Evolutionary conservation across 2,797 vertebrate genomes (phyloP).

Genomic region (Threskiornis aethiopicus): DNA sequence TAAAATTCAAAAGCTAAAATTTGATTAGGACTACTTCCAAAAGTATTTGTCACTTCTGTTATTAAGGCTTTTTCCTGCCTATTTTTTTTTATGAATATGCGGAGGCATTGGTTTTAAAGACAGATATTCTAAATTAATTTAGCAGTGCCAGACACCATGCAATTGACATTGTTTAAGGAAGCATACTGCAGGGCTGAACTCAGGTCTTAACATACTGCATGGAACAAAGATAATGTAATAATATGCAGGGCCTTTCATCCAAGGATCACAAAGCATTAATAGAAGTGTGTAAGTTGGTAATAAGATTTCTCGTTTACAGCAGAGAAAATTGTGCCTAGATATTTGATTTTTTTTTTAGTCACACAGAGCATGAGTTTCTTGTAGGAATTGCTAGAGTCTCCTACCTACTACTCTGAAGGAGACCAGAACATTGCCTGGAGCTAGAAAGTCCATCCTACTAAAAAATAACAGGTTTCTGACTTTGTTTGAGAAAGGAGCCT

Average conservation of each 20-base stretch:
- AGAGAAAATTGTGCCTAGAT: neutral
- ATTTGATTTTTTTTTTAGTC: neutral
- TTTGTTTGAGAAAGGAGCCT: neutral
- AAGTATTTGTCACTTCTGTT: neutral
- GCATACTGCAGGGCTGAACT: neutral
- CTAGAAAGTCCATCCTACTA: neutral
- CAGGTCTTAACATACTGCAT: neutral
- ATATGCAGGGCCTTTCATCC: neutral
- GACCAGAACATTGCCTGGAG: neutral
- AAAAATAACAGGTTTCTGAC: neutral
- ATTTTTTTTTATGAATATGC: neutral
- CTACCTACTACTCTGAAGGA: neutral
- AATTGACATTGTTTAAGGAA: neutral
- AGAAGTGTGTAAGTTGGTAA: neutral
- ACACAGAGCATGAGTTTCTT: neutral
- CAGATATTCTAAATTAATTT: conserved; percentile 4
- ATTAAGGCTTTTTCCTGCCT: neutral
- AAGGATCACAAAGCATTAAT: neutral
- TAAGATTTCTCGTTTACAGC: conserved; percentile 12
- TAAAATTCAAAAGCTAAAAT: conserved; percentile 54
- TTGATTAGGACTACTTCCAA: conserved; percentile 20
- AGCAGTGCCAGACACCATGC: neutral
- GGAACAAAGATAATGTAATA: conserved; percentile 26
- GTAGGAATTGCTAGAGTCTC: neutral
- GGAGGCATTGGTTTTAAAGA: neutral